These are phyloP conservation scores for Cheumatopsyche charites DNA, from an alignment of 1,140 invertebrate genomes.

Conservation along the genomic window DNA sequence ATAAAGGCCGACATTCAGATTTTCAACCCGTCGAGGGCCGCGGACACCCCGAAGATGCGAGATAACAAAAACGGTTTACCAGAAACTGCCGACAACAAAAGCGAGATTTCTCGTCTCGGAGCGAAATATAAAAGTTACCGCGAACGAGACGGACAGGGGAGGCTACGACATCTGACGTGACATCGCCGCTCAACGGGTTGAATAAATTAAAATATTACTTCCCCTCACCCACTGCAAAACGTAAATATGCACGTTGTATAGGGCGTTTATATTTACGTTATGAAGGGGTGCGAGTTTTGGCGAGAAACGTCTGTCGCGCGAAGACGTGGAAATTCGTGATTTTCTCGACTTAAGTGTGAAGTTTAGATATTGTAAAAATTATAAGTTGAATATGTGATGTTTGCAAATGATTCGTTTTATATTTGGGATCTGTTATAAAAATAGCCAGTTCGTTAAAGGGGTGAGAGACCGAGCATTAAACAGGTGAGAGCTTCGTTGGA, in stretches of 20 bases:
- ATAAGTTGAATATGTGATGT: too few relatives aligned
- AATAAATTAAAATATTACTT: constrained; percentile 31
- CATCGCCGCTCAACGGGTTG: constrained; percentile 24
- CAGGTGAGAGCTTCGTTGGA: too few relatives aligned
- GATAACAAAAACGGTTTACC: constrained; percentile 29
- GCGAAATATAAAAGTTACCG: constrained; percentile 19
- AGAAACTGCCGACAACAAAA: constrained; percentile 23
- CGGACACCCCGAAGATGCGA: constrained; percentile 8
- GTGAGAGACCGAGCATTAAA: too few relatives aligned
- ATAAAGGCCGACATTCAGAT: neutral
- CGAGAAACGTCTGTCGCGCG: too few relatives aligned
- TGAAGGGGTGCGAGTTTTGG: too few relatives aligned
- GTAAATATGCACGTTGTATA: neutral
- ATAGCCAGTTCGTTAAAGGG: too few relatives aligned
- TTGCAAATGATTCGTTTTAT: too few relatives aligned
- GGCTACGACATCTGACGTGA: constrained; percentile 29
- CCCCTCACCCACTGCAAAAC: too few relatives aligned
- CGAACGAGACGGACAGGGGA: constrained; percentile 8
- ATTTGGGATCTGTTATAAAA: too few relatives aligned
- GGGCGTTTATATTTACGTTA: neutral
- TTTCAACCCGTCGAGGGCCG: neutral
- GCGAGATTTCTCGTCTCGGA: constrained; percentile 1
- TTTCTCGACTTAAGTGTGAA: too few relatives aligned
- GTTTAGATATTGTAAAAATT: too few relatives aligned
- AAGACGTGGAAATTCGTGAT: too few relatives aligned